These are phyloP conservation scores for Heteromormyrus szaboi DNA, from an alignment of 2,797 vertebrate species.

Conservation along the genomic window DNA sequence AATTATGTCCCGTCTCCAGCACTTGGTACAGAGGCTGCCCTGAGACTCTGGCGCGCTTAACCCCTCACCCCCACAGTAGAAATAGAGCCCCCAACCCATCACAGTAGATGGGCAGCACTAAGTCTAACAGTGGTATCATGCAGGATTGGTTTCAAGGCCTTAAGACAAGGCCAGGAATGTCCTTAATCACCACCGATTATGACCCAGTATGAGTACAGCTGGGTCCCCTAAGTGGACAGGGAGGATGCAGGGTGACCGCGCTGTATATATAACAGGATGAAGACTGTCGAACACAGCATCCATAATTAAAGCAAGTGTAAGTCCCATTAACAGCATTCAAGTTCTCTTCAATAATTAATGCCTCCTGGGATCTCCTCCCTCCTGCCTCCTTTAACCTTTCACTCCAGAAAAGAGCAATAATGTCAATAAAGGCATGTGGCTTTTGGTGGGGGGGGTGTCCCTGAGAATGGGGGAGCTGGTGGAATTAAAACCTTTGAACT, in stretches of 20 bases:
- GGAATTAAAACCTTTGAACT: slow-evolving; percentile 32
- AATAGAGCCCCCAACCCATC: background rate
- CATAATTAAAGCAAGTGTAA: slow-evolving; percentile 72
- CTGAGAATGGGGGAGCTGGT: slow-evolving; percentile 28
- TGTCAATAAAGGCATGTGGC: slow-evolving; percentile 37
- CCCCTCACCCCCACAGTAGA: background rate
- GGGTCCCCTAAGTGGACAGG: background rate
- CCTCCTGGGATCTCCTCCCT: slow-evolving; percentile 37
- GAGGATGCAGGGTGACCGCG: slow-evolving; percentile 28
- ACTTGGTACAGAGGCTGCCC: background rate
- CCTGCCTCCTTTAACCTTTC: slow-evolving; percentile 30
- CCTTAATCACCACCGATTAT: background rate
- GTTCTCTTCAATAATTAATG: slow-evolving; percentile 65
- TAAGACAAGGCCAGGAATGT: background rate
- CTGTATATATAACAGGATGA: slow-evolving; percentile 40
- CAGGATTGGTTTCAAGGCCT: background rate
- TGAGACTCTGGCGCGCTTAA: background rate
- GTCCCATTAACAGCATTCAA: slow-evolving; percentile 59
- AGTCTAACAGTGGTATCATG: background rate
- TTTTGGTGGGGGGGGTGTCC: slow-evolving; percentile 34
- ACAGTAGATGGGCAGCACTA: background rate
- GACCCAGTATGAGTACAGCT: background rate
- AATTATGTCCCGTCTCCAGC: background rate
- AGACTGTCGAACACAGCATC: slow-evolving; percentile 62
- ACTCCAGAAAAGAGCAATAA: slow-evolving; percentile 28